Evolutionary conservation across 2,797 vertebrate species (phyloP).

Genomic region (Esox lucius): DNA sequence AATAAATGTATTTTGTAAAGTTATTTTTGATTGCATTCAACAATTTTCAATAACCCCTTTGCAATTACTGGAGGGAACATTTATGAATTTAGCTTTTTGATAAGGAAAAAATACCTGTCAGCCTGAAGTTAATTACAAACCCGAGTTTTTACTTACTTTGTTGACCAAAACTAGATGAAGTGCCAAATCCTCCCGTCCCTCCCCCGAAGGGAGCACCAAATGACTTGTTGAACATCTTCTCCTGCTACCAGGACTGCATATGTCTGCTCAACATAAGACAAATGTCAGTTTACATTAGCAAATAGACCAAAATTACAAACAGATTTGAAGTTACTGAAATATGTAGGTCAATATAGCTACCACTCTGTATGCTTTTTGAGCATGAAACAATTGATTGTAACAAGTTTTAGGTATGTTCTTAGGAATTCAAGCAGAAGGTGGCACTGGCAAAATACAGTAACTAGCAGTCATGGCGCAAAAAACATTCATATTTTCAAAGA

Average conservation of each 20-base stretch:
- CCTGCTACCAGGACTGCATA: constrained; percentile 69
- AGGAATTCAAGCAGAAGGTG: not conserved
- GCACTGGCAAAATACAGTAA: not conserved
- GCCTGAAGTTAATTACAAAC: not conserved
- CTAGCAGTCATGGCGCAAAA: not conserved
- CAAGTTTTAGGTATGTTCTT: not conserved
- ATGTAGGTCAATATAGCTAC: not conserved
- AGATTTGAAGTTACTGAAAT: not conserved
- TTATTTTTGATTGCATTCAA: too few relatives aligned
- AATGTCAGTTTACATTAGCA: not conserved
- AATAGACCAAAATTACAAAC: not conserved
- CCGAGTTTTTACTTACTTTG: constrained; percentile 80
- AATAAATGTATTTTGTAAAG: too few relatives aligned
- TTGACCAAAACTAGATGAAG: constrained; percentile 90
- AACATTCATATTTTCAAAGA: not conserved
- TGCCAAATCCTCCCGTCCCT: constrained; percentile 85
- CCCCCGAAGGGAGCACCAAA: constrained; percentile 91
- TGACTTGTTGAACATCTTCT: constrained; percentile 93
- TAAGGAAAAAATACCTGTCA: too few relatives aligned
- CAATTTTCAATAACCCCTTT: too few relatives aligned
- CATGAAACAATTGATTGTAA: not conserved
- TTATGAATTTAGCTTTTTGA: too few relatives aligned
- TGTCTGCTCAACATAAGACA: constrained; percentile 53
- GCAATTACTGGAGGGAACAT: too few relatives aligned
- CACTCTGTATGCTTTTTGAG: not conserved